Evolutionary conservation across 2,113 vertebrate species (phyloP), one percentile per base, ranked within the genome.

Genomic region (Pimephales promelas): DNA sequence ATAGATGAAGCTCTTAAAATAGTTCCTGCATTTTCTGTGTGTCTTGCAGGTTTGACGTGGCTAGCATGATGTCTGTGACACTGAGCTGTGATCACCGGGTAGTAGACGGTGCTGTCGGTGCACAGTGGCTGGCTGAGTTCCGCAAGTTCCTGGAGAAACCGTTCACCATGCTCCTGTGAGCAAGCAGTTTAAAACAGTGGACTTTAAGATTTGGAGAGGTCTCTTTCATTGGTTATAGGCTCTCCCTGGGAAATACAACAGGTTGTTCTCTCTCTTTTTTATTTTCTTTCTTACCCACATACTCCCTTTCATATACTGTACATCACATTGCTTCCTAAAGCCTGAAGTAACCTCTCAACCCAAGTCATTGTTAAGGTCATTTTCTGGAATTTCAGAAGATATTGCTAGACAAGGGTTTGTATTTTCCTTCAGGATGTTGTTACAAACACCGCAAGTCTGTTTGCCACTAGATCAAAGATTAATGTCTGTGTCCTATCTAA

Each of bases 41-140:
- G 14, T 88, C 20, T 71, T 78, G 11, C 91, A 99, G 98, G 84
- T 99, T 98, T 72, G 97, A 97, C 0, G 97, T 98, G 73, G 95
- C 95, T 89, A 98, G 88, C 57, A 56, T 99, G 91, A 99, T 99
- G 97, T 96, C 98, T 0, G 98, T 99, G 81, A 99, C 98, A 0
- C 95, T 99, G 18, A 89, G 88, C 84, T 87, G 86, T 86, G 88
- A 89, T 76, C 88, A 89, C 56, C 82, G 86, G 24, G 88, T 87
- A 57, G 86, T 89, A 70, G 88, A 89, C 3, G 88, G 88, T 9
- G 82, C 88, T 16, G 88, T 87, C 3, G 86, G 88, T 2, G 88
- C 88, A 4, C 86, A 89, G 59, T 87, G 86, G 86, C 73, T 89
- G 66, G 84, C 86, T 0, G 88, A 87, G 84, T 89, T 89, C 70